Conservation (phyloP, 1,140 invertebrate genomes). For the Apolygus lucorum region DNA sequence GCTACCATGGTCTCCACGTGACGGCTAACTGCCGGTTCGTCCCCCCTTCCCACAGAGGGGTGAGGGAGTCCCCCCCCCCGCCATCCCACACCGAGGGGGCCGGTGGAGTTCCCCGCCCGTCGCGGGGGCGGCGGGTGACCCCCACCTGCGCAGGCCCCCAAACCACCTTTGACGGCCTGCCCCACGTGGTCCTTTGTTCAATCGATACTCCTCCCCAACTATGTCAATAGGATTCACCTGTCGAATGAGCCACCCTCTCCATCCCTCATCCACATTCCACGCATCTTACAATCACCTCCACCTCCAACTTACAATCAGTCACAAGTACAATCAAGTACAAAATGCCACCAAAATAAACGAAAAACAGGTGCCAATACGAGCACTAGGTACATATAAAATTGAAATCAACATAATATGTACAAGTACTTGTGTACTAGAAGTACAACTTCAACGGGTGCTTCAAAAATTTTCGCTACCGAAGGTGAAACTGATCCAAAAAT, state of each 20-base stretch:
- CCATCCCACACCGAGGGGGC: not conserved
- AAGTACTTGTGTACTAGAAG: not conserved
- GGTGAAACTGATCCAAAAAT: too few species aligned
- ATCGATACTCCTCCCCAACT: constrained; percentile 7
- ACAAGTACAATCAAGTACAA: too few species aligned
- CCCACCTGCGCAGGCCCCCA: not conserved
- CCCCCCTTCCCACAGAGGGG: not conserved
- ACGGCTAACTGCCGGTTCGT: not conserved
- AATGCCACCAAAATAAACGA: too few species aligned
- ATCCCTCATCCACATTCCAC: not conserved
- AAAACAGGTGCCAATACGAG: not conserved
- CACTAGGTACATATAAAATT: not conserved
- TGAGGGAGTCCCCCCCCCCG: not conserved
- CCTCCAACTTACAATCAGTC: not conserved
- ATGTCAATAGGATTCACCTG: constrained; percentile 16
- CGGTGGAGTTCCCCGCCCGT: too few species aligned
- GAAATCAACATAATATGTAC: not conserved
- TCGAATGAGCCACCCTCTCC: not conserved
- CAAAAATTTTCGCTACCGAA: too few species aligned
- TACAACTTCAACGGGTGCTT: too few species aligned
- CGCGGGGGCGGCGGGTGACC: not conserved
- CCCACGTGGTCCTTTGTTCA: constrained; percentile 6
- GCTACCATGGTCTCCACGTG: constrained; percentile 14
- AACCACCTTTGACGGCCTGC: not conserved
- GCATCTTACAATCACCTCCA: not conserved